Conservation (phyloP, 23 tunicate species). For the Clavelina lepadiformis region DNA sequence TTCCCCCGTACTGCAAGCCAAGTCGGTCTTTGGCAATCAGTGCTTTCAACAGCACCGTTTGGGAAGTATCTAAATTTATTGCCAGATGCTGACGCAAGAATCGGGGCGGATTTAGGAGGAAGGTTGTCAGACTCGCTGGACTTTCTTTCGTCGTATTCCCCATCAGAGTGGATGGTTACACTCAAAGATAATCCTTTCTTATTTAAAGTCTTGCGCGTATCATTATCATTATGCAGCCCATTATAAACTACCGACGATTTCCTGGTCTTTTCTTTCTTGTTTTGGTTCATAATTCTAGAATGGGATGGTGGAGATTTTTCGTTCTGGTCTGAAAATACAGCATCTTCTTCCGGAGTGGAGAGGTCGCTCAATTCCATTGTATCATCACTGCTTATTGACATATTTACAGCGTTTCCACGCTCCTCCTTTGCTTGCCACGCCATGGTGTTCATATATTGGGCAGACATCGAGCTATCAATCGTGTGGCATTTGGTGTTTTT, state of each 20-base stretch:
- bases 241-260: too few species aligned
- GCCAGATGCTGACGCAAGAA: slow-evolving; percentile 18
- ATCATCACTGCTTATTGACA: slow-evolving; percentile 44
- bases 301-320: too few species aligned
- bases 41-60: slow-evolving; percentile 21
- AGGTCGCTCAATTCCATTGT: slow-evolving; percentile 27
- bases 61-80: slow-evolving; percentile 41
- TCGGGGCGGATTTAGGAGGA: slow-evolving; percentile 50
- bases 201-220: too few species aligned
- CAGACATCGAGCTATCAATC: slow-evolving; percentile 14
- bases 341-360: slow-evolving; percentile 38
- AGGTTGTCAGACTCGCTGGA: not conserved
- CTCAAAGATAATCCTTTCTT: too few species aligned
- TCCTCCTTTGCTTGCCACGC: not conserved
- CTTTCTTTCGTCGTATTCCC: slow-evolving; percentile 1
- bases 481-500: slow-evolving; percentile 15
- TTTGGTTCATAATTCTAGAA: too few species aligned
- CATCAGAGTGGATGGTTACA: slow-evolving; percentile 21
- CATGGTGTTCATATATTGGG: not conserved
- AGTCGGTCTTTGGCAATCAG: not conserved
- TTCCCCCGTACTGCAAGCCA: slow-evolving; percentile 10
- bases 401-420: not conserved
- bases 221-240: too few species aligned
- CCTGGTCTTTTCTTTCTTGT: too few species aligned
- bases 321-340: slow-evolving; percentile 22